Conservation (phyloP, 2,888 invertebrate species). For the Galerucella pusilla region DNA sequence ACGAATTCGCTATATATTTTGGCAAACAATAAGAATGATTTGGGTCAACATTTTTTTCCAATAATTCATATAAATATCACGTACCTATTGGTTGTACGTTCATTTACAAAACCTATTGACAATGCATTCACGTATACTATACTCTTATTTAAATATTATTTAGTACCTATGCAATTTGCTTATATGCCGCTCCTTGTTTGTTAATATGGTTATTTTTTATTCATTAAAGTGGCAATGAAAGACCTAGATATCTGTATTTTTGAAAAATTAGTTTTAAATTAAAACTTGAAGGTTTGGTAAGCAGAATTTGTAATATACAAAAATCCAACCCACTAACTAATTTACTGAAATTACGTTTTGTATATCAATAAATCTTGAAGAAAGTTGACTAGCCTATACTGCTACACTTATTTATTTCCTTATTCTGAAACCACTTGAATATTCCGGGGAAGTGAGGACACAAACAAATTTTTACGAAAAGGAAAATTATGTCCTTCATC, state of each 20-base stretch:
- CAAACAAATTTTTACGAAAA: no score
- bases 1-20: no score
- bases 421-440: no score
- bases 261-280: neutral
- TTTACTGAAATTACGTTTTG: neutral
- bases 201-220: conserved; percentile 19
- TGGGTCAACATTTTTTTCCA: neutral
- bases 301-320: neutral
- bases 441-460: no score
- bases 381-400: no score
- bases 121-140: neutral
- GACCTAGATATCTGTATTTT: conserved; percentile 10
- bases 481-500: no score
- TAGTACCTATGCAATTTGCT: neutral
- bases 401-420: no score
- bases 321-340: neutral
- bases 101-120: neutral
- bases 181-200: conserved; percentile 13
- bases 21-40: no score
- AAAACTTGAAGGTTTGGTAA: conserved; percentile 1
- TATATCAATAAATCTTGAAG: no score
- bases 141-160: neutral
- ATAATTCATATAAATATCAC: neutral
- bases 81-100: neutral
- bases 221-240: neutral